A percentile compares a stretch with the other conserved stretches of the same genome.
Conservation (phyloP, 2,888 invertebrate genomes). For the Diploptera punctata region DNA sequence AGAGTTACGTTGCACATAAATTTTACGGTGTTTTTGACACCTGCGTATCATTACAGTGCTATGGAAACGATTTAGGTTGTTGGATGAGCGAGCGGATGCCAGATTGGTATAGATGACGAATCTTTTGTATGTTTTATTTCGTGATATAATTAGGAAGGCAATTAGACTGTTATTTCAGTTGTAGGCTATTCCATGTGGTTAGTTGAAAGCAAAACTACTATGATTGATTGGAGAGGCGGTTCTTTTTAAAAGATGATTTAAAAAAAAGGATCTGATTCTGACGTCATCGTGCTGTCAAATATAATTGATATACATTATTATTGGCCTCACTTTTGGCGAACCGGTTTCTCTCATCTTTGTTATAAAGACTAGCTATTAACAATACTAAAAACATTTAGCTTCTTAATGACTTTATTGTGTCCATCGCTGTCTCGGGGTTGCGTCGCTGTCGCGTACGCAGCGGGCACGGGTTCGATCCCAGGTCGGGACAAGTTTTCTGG, state of each 20-base stretch:
- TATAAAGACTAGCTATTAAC: no score
- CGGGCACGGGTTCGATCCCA: no score
- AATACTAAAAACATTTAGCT: no score
- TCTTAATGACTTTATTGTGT: no score
- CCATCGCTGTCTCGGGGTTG: no score
- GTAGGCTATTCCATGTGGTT: neutral
- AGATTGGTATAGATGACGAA: neutral
- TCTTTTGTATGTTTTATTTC: neutral
- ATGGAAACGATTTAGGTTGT: no score
- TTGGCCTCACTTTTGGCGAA: slow-evolving; percentile 19
- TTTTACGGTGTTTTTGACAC: no score
- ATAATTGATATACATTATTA: slow-evolving; percentile 30
- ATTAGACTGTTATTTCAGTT: neutral
- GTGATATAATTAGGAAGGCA: slow-evolving; percentile 13
- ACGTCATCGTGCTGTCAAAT: slow-evolving; percentile 22
- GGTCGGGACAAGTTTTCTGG: no score
- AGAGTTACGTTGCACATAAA: no score
- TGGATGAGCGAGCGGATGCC: no score
- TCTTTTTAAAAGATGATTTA: slow-evolving; percentile 14
- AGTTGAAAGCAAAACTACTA: neutral
- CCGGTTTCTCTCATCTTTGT: neutral
- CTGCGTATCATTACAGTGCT: no score
- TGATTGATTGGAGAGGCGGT: slow-evolving; percentile 15
- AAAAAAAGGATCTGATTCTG: slow-evolving; percentile 17
- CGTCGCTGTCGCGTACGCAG: no score